phyloP scores from a whole-genome alignment of 2,113 vertebrate species.

The Podocnemis expansa region DNA sequence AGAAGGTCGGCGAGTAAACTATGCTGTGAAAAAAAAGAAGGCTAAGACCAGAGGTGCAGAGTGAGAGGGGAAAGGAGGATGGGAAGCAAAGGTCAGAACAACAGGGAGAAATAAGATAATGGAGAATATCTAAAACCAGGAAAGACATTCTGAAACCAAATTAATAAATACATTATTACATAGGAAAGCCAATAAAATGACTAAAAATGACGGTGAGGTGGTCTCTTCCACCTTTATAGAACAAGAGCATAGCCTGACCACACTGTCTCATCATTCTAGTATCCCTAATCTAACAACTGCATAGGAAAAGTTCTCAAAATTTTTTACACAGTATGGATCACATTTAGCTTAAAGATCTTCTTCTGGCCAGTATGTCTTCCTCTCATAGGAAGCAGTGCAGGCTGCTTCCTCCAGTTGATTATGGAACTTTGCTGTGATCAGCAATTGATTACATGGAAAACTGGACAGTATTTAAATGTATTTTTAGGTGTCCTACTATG shows the following conservation, averaged over 20 bases:
- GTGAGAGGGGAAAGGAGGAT: background rate
- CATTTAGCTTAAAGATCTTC: background rate
- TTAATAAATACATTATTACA: background rate
- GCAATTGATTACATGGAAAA: background rate
- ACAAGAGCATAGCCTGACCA: background rate
- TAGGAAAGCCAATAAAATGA: background rate
- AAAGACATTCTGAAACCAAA: background rate
- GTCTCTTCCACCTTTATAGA: background rate
- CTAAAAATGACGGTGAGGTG: background rate
- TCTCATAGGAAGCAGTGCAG: constrained; percentile 2
- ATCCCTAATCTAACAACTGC: background rate
- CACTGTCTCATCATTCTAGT: background rate
- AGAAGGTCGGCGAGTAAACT: background rate
- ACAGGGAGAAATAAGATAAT: background rate
- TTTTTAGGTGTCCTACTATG: background rate
- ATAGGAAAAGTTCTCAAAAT: background rate
- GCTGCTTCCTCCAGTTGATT: background rate
- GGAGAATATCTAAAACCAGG: background rate
- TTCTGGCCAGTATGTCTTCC: background rate
- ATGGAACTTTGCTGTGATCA: background rate
- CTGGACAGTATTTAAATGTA: background rate
- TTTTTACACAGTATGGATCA: background rate
- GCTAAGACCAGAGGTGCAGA: background rate
- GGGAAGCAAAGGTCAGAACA: background rate
- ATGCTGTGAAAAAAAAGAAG: background rate